A percentile compares a stretch with the other conserved stretches of the same genome.
These are phyloP conservation scores for Phrynocephalus forsythii DNA, from an alignment of 2,797 vertebrate species.

Conservation along the genomic window DNA sequence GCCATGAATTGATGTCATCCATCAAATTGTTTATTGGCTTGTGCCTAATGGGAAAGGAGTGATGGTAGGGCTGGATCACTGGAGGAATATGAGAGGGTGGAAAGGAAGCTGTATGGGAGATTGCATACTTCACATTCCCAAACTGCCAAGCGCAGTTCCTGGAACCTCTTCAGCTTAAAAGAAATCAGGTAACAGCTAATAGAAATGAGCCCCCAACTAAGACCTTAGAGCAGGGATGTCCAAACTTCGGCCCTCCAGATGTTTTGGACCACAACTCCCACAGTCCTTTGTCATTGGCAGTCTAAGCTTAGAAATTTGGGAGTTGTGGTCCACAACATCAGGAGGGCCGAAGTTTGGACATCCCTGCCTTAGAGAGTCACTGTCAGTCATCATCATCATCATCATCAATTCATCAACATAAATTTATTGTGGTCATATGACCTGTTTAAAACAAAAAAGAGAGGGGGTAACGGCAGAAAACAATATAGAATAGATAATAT, in stretches of 20 bases:
- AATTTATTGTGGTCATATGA: too few relatives aligned
- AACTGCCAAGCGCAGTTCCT: not conserved
- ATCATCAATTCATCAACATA: too few relatives aligned
- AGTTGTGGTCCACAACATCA: too few relatives aligned
- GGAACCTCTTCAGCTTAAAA: not conserved
- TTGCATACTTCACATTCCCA: not conserved
- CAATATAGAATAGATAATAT: not conserved
- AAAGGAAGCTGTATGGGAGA: not conserved
- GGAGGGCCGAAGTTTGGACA: too few relatives aligned
- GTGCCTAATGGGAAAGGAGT: not conserved
- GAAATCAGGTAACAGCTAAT: not conserved
- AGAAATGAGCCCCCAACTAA: not conserved
- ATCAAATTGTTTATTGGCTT: not conserved
- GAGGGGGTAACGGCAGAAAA: too few relatives aligned
- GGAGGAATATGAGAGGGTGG: not conserved
- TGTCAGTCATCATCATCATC: not conserved
- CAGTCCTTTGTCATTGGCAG: too few relatives aligned
- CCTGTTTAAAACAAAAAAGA: too few relatives aligned
- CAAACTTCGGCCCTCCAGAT: not conserved
- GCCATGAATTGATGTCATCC: not conserved
- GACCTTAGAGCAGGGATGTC: not conserved
- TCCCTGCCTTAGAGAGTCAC: not conserved
- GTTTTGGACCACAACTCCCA: too few relatives aligned
- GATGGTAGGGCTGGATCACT: not conserved
- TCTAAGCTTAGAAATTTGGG: too few relatives aligned